Base-by-base conservation (phyloP, 1,140 invertebrate genomes). In the Colletes latitarsis region DNA sequence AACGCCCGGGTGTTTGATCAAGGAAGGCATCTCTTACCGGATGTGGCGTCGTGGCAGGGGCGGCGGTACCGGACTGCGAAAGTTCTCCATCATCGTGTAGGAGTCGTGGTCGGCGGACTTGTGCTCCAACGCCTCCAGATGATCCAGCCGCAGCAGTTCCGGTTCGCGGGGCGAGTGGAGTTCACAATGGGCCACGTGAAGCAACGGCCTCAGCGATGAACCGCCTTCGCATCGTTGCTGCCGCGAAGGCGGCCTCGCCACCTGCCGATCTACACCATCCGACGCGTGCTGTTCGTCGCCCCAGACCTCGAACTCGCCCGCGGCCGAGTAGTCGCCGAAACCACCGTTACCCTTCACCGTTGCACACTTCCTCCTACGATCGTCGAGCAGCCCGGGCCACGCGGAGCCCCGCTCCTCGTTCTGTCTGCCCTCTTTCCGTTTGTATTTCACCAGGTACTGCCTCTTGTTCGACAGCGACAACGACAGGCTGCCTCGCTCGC, bases 271-370 rank as follows among this genome's bases (percentile, higher is more conserved):
- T 90, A 92, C 77, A 89, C 91, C 92, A 91, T 93, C 92, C 88
- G 92, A 74, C 67, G 89, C 80, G 78, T 87, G 87, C 21, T 88
- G 87, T 67, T 93, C 93, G 81, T 93, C 93, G 67, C 90, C 92
- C 93, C 93, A 93, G 82, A 93, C 92, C 78, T 93, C 92, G 83
- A 93, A 92, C 88, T 93, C 92, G 68, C 93, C 92, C 84, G 92
- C 92, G 83, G 92, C 92, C 83, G 93, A 93, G 73, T 93, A 93
- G 77, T 93, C 93, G 82, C 92, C 92, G 88, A 91, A 93, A 82
- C 92, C 92, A 86, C 92, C 90, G 91, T 92, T 92, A 81, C 92
- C 92, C 92, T 93, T 93, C 92, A 93, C 92, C 89, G 91, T 93
- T 91, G 89, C 91, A 89, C 89, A 79, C 82, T 92, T 91, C 69